Conservation (phyloP, 2,113 vertebrate genomes). For the Equus quagga region DNA sequence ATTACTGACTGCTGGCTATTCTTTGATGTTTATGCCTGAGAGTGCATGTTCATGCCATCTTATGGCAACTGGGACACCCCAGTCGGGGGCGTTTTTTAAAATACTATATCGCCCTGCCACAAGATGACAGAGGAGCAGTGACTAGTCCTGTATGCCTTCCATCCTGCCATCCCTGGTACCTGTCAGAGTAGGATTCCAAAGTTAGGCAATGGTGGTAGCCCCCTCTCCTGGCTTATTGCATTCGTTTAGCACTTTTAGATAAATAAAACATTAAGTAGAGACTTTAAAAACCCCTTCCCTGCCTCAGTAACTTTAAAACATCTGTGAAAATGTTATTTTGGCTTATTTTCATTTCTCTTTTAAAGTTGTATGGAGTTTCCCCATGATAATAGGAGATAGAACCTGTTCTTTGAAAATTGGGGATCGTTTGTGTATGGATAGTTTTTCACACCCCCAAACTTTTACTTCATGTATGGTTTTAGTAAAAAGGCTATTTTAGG, state of each 20-base stretch:
- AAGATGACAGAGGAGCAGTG: not conserved
- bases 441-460: not conserved
- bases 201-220: not conserved
- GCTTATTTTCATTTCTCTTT: conserved; percentile 40
- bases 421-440: not conserved
- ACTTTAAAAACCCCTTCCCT: not conserved
- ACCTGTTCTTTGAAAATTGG: conserved; percentile 30
- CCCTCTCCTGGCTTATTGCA: not conserved
- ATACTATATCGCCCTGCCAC: not conserved
- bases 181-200: not conserved
- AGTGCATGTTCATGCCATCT: not conserved
- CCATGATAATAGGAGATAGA: not conserved
- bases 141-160: not conserved
- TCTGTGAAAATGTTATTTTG: conserved; percentile 14
- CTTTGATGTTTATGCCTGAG: not conserved
- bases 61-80: not conserved
- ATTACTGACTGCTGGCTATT: not conserved
- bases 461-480: conserved; percentile 35
- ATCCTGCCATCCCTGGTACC: not conserved
- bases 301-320: not conserved
- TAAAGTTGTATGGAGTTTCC: not conserved
- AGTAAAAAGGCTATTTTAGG: conserved; percentile 24
- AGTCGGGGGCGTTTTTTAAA: not conserved
- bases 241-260: not conserved
- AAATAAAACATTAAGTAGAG: not conserved